These are phyloP conservation scores for Balaenoptera acutorostrata DNA, from an alignment of 2,113 vertebrate genomes.

Conservation along the genomic window DNA sequence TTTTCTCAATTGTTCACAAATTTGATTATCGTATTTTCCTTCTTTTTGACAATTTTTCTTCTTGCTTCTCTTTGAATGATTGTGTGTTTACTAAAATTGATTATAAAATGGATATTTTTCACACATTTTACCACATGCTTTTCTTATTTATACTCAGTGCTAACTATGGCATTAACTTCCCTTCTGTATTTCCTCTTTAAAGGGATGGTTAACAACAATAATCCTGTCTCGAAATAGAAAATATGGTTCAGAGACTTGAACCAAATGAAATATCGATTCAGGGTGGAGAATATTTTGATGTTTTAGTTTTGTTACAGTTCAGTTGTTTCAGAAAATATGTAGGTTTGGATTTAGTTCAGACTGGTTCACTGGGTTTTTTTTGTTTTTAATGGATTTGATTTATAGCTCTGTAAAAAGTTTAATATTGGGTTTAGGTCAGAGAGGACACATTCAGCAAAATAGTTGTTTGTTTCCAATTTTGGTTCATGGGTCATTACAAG, in stretches of 20 bases:
- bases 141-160: neutral
- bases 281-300: conserved; percentile 73
- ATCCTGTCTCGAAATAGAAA: conserved; percentile 60
- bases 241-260: conserved; percentile 50
- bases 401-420: conserved; percentile 71
- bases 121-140: neutral
- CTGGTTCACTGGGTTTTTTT: conserved; percentile 66
- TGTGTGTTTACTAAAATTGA: neutral
- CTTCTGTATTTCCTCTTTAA: conserved; percentile 32
- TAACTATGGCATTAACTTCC: neutral
- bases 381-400: conserved; percentile 73
- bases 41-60: neutral
- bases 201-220: conserved; percentile 37
- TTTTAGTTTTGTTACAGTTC: conserved; percentile 71
- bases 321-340: conserved; percentile 72
- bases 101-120: neutral
- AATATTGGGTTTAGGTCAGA: conserved; percentile 64
- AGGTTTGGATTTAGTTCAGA: conserved; percentile 65
- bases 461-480: conserved; percentile 66
- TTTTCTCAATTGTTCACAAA: neutral
- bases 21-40: neutral
- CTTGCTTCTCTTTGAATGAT: neutral
- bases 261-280: conserved; percentile 74
- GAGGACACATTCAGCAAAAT: conserved; percentile 64
- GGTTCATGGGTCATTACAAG: conserved; percentile 46